Base-by-base conservation (phyloP, 1,140 invertebrate genomes). In the Galleria mellonella region DNA sequence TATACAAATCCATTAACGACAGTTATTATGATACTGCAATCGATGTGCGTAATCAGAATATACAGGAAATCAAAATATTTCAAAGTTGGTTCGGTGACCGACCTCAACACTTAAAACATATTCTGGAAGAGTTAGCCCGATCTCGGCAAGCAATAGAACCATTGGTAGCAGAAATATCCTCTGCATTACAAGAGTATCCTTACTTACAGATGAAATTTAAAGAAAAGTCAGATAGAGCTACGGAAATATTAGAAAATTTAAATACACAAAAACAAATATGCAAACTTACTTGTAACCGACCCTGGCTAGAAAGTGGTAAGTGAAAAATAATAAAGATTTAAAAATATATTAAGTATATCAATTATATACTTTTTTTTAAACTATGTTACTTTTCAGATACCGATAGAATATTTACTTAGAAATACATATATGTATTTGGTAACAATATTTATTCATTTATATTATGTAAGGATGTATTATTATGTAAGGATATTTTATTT, bases 21-120 rank as follows among this genome's bases (percentile, higher is more conserved):
- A 49, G 46, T 23, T 52, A 52, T 40, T 35, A 14, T 14, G 11
- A 32, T 1, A n/a, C 48, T 31, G 52, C 47, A 11, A 9, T 41
- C 27, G 11, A 33, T 33, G 17, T 59, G 15, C 29, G 35, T n/a
- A 28, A 62, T 29, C 53, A 43, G 13, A 37, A 62, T 49, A 32
- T 46, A 14, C 29, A 55, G 0, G 27, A 50, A 39, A 11, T 69
- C n/a, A 33, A 55, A 28, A 4, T 43, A 4, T 56, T 23, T 23
- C 17, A 23, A 6, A 23, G 17, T 6, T 23, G 17, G 17, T 23
- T 23, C 6, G 17, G 6, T 65, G 14, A 56, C 14, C 54, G 49
- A 2, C 64, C 70, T 6, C 33, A 47, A 39, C 67, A 69, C 49
- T 51, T 71, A n/a, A 55, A 56, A 39, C 49, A 69, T 43, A 38